Evolutionary conservation across 2,113 vertebrate genomes (phyloP).

Genomic region (Eulacestoma nigropectus): DNA sequence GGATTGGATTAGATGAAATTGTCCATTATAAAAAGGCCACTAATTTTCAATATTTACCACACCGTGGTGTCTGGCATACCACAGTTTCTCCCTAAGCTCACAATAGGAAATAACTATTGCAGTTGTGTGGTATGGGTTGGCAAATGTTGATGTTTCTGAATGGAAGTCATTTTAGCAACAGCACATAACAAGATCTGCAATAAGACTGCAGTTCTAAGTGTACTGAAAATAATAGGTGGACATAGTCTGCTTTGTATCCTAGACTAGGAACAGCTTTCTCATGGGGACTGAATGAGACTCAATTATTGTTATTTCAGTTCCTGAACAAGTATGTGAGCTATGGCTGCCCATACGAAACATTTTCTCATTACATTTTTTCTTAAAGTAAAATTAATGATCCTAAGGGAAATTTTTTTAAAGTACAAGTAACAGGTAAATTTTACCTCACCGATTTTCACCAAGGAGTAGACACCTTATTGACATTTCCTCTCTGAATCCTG

Average conservation of each 20-base stretch:
- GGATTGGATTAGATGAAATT: conserved; percentile 29
- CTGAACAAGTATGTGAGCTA: background rate
- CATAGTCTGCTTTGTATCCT: background rate
- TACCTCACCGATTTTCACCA: background rate
- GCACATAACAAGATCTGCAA: background rate
- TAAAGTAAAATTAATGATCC: conserved; percentile 30
- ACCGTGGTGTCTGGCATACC: conserved; percentile 55
- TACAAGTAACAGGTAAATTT: conserved; percentile 14
- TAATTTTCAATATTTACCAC: conserved; percentile 54
- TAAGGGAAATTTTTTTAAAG: background rate
- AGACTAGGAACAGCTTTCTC: background rate
- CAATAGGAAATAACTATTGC: conserved; percentile 54
- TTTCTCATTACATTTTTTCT: background rate
- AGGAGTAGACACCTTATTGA: conserved; percentile 14
- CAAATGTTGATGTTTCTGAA: conserved; percentile 42
- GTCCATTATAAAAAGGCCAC: conserved; percentile 36
- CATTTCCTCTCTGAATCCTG: conserved; percentile 12
- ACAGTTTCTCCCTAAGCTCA: conserved; percentile 46
- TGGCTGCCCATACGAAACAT: background rate
- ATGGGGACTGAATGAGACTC: background rate
- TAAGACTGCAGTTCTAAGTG: background rate
- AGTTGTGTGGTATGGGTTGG: conserved; percentile 54
- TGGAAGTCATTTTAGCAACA: conserved; percentile 28
- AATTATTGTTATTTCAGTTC: conserved; percentile 19
- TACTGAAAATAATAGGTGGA: background rate